phyloP scores from a whole-genome alignment of 2,113 vertebrate genomes.

The Carassius gibelio region DNA sequence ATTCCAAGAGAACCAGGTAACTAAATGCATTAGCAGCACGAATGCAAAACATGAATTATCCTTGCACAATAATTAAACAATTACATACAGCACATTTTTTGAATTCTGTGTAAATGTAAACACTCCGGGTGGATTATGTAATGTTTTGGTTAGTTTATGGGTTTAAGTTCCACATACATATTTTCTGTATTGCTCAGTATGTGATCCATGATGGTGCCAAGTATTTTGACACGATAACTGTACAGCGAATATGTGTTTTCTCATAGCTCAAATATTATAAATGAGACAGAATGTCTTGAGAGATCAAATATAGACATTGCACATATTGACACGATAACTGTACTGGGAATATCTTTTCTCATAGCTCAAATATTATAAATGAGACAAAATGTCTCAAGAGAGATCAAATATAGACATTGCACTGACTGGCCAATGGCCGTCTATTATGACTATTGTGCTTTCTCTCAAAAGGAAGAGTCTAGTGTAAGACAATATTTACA shows the following conservation, averaged over 20 bases:
- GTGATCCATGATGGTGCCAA: not conserved
- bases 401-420: not conserved
- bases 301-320: not conserved
- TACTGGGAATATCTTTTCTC: not conserved
- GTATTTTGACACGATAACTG: not conserved
- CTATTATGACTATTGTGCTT: slow-evolving; percentile 4
- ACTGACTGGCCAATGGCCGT: not conserved
- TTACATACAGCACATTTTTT: not conserved
- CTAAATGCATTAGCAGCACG: not conserved
- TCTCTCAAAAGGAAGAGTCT: not conserved
- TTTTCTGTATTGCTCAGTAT: not conserved
- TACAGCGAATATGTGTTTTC: not conserved
- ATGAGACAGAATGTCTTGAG: not conserved
- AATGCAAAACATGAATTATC: not conserved
- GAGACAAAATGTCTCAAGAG: not conserved
- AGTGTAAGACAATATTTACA: not conserved
- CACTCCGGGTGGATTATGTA: not conserved
- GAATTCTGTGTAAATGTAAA: slow-evolving; percentile 8
- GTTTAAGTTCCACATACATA: not conserved
- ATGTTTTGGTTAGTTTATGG: not conserved
- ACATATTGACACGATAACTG: not conserved
- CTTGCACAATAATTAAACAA: not conserved
- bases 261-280: slow-evolving; percentile 7
- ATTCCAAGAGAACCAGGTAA: not conserved
- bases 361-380: slow-evolving; percentile 14